Conservation (phyloP, 2,888 invertebrate genomes). For the Netelia virgata region DNA sequence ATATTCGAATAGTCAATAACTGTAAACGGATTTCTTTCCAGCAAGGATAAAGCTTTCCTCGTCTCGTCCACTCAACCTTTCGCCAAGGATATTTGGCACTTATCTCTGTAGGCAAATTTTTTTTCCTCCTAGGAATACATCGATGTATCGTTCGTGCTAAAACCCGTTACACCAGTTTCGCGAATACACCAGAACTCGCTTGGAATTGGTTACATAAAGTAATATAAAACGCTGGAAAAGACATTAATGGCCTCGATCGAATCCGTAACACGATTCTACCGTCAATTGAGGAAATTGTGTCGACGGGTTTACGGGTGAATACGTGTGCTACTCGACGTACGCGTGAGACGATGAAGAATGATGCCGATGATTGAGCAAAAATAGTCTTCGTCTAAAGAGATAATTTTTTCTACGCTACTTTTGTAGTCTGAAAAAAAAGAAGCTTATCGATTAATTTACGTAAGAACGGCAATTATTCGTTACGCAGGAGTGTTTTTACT, state of each 20-base stretch:
- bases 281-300: slow-evolving; percentile 64
- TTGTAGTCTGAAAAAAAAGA: not conserved
- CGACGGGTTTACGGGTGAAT: slow-evolving; percentile 16
- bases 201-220: slow-evolving; percentile 63
- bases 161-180: slow-evolving; percentile 64
- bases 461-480: not conserved
- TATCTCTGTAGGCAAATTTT: not conserved
- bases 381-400: slow-evolving; percentile 16
- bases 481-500: not conserved
- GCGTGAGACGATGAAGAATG: slow-evolving; percentile 36
- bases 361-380: slow-evolving; percentile 17
- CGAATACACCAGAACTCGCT: not conserved
- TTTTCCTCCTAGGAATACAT: not conserved
- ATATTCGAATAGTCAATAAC: no score
- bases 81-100: not conserved
- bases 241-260: slow-evolving; percentile 59
- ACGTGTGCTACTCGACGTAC: slow-evolving; percentile 16
- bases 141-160: not conserved
- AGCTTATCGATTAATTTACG: not conserved
- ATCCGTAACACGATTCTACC: slow-evolving; percentile 63
- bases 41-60: no score
- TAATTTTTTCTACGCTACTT: not conserved
- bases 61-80: not conserved
- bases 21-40: no score
- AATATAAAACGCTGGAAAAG: slow-evolving; percentile 58